Conservation (phyloP, 2,888 invertebrate species). For the Drosophila subsilvestris region DNA sequence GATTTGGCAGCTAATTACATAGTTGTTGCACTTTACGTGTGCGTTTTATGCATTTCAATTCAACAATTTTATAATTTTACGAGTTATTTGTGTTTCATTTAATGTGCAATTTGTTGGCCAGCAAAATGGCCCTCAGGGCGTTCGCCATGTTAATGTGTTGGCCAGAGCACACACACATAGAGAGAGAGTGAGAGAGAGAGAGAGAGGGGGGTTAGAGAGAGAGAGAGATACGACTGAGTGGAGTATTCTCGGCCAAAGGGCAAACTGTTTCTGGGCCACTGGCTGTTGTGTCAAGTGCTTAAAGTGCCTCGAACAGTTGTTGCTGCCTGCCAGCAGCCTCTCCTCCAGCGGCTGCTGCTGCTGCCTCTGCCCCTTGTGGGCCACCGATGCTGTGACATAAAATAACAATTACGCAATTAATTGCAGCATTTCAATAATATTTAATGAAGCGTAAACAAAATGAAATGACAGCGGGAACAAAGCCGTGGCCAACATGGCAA, state of each 20-base stretch:
- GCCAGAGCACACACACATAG: background rate
- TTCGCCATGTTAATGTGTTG: constrained; percentile 7
- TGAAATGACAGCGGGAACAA: constrained; percentile 63
- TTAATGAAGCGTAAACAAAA: constrained; percentile 79
- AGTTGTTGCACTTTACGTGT: constrained; percentile 60
- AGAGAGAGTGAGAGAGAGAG: constrained; percentile 20
- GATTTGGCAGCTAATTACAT: constrained; percentile 72
- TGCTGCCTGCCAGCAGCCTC: constrained; percentile 16
- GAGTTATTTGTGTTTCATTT: constrained; percentile 76
- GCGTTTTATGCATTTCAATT: constrained; percentile 25
- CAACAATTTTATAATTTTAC: constrained; percentile 53
- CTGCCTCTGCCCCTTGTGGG: background rate
- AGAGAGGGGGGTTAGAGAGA: constrained; percentile 6
- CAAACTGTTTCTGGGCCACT: constrained; percentile 37
- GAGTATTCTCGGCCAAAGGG: constrained; percentile 36
- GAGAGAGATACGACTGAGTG: background rate
- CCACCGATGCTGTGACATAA: constrained; percentile 60
- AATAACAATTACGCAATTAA: constrained; percentile 80
- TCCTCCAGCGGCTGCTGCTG: background rate
- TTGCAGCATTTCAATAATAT: constrained; percentile 79
- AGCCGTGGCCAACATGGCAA: constrained; percentile 48
- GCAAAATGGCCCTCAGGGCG: constrained; percentile 50
- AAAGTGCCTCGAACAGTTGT: constrained; percentile 57
- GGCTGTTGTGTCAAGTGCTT: constrained; percentile 66
- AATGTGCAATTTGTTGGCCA: constrained; percentile 69